Conservation (phyloP, 2,888 invertebrate genomes). For the Incurvaria masculella region DNA sequence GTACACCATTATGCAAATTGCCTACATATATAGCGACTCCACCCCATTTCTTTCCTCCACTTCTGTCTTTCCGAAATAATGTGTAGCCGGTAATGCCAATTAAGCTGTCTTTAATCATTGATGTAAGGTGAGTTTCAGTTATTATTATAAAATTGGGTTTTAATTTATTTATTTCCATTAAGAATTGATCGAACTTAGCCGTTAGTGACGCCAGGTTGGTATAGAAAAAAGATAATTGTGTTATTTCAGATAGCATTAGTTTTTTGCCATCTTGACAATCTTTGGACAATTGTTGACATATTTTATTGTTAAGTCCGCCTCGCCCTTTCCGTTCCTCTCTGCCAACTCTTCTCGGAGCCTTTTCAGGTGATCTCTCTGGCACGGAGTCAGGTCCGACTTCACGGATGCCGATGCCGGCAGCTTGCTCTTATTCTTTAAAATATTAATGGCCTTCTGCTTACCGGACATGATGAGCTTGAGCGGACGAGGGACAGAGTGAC, state of each 20-base stretch:
- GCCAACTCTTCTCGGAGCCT: not conserved
- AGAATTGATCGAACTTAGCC: conserved; percentile 1
- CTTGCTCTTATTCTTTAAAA: conserved; percentile 2
- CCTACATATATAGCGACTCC: not conserved
- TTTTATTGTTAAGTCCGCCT: not conserved
- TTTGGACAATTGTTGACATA: conserved; percentile 1
- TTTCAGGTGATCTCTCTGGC: not conserved
- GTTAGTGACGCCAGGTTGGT: not conserved
- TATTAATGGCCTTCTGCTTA: conserved; percentile 1
- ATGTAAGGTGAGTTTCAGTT: not conserved
- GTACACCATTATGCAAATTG: not conserved
- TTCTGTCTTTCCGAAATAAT: conserved; percentile 1
- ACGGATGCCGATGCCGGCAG: not conserved
- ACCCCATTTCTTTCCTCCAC: not conserved
- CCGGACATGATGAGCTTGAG: not conserved
- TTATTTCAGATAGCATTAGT: not conserved
- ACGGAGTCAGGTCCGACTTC: not conserved
- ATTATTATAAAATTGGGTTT: conserved; percentile 1
- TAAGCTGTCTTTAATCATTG: not conserved
- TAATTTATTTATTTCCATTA: not conserved
- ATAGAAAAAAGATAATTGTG: not conserved
- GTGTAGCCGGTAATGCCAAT: not conserved
- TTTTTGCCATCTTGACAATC: not conserved
- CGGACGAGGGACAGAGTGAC: too few species aligned
- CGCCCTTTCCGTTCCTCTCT: not conserved